Conservation (phyloP, 1,140 invertebrate genomes). For the Pseudomyrmex dendroicus region DNA sequence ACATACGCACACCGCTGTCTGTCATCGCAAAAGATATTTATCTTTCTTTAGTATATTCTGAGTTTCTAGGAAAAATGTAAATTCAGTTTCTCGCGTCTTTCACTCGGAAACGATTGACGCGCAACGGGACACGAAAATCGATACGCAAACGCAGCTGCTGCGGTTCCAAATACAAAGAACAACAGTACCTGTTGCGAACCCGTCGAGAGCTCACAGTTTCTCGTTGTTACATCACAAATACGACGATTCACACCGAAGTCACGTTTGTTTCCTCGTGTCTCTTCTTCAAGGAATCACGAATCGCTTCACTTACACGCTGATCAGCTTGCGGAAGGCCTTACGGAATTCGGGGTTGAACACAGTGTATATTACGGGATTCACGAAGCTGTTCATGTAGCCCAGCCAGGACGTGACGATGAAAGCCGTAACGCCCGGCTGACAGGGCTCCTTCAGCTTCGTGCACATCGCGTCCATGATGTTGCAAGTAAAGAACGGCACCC, state of each 20-base stretch:
- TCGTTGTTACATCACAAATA: conserved; percentile 58
- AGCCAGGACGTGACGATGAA: conserved; percentile 99
- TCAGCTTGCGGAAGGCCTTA: conserved; percentile 98
- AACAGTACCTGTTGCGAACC: conserved; percentile 53
- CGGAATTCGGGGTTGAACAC: conserved; percentile 99
- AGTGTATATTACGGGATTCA: conserved; percentile 99
- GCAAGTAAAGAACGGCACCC: conserved; percentile 98
- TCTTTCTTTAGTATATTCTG: background rate
- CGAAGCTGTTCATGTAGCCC: conserved; percentile 99
- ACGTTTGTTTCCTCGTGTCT: conserved; percentile 14
- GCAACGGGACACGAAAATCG: conserved; percentile 46
- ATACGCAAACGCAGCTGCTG: conserved; percentile 53
- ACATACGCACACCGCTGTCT: no score
- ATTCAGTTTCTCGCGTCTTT: conserved; percentile 1
- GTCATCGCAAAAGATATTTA: no score
- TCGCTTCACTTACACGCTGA: conserved; percentile 83
- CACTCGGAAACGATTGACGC: conserved; percentile 45
- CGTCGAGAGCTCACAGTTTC: conserved; percentile 9
- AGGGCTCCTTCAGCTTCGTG: conserved; percentile 92
- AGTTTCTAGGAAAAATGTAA: background rate
- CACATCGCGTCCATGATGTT: conserved; percentile 96
- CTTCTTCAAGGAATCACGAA: conserved; percentile 28
- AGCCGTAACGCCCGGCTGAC: conserved; percentile 93
- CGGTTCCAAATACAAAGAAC: conserved; percentile 39
- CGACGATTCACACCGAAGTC: conserved; percentile 42